Evolutionary conservation across 2,113 vertebrate species (phyloP), one percentile per base, ranked within the genome.

Genomic region (Hippoglossus stenolepis): DNA sequence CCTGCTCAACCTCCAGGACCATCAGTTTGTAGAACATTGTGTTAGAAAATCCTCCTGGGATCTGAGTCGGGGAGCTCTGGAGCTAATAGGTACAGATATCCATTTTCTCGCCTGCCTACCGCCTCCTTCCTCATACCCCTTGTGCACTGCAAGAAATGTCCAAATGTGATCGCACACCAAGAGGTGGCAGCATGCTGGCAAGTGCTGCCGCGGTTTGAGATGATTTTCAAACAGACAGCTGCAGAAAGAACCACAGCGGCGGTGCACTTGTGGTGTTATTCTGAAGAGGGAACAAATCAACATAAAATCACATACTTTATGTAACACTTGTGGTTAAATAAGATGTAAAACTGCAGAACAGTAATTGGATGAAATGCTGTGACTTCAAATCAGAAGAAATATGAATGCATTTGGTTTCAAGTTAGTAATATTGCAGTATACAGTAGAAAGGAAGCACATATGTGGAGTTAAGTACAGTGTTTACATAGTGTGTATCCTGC

Each of bases 61-160:
- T 60, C 86, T 24, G 2, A 74, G 86, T 21, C 63, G 71, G 14
- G 87, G 87, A 93, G 66, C 91, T 63, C 87, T 76, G 70, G 85
- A 90, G 90, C 93, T 94, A 93, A 90, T 67, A 92, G 86, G 87
- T 92, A 82, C 94, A 93, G 92, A 93, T 54, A 94, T 86, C 93
- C 67, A 86, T 87, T 89, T 94, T 88, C 86, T 91, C 94, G 85
- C 90, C 92, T 83, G 78, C 92, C 91, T 93, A 84, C 60, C 21
- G 76, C 87, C 82, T 75, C 74, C 82, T 80, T 83, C 77, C 76
- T 86, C 79, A 35, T 87, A 72, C 71, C 69, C 35, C 71, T 57
- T 21, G 68, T 59, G 71, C 88, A 71, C 90, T 92, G 87, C 87
- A 91, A 91, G 79, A 92, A 90, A 77, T 89, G 84, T 85, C 85